A percentile compares a stretch with the other conserved stretches of the same genome.
Evolutionary conservation across 2,113 vertebrate species (phyloP).

Genomic region (Capra hircus): DNA sequence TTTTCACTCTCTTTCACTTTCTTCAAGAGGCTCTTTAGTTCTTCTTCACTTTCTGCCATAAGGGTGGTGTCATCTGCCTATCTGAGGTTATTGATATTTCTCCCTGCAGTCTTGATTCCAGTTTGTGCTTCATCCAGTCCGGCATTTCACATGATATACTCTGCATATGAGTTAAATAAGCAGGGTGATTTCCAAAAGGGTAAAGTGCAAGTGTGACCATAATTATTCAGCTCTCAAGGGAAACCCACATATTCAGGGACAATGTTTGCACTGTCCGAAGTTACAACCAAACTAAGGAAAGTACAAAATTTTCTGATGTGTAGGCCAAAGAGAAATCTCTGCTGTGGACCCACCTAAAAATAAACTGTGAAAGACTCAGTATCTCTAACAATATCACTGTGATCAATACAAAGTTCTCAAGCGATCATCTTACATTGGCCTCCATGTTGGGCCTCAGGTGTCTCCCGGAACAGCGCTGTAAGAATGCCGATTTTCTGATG

Average conservation of each 20-base stretch:
- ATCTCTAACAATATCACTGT: background rate
- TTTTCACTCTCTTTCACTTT: background rate
- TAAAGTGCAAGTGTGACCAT: background rate
- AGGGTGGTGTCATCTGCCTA: background rate
- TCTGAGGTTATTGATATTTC: background rate
- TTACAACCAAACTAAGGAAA: background rate
- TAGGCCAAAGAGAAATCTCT: background rate
- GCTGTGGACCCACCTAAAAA: background rate
- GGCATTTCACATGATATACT: background rate
- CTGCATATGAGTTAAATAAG: background rate
- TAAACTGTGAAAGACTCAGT: background rate
- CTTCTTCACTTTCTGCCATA: background rate
- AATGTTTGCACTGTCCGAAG: background rate
- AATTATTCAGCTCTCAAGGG: background rate
- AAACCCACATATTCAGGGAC: background rate
- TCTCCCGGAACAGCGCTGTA: rapidly evolving
- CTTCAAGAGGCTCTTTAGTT: background rate
- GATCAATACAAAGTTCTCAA: background rate
- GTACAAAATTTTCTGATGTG: background rate
- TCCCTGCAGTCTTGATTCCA: background rate
- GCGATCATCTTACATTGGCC: rapidly evolving
- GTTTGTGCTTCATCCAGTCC: background rate
- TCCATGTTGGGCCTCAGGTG: rapidly evolving
- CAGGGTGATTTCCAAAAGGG: background rate
- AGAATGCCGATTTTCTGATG: rapidly evolving